Evolutionary conservation across 2,888 invertebrate species (phyloP).

Genomic region (Leucophora obtusa): DNA sequence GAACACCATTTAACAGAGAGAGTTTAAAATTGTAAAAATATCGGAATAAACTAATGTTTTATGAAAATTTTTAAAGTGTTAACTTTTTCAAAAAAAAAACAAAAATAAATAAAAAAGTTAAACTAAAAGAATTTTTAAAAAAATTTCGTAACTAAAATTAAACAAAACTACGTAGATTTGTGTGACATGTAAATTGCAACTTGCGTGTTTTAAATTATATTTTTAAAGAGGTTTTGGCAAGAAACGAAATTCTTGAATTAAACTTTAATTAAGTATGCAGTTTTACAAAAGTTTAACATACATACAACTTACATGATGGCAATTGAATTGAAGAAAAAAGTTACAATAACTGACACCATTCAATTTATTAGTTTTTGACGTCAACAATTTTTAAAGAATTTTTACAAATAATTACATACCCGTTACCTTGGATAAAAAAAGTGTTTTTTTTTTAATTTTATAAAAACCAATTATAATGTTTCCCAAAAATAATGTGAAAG

Average conservation of each 20-base stretch:
- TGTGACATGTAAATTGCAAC: not conserved
- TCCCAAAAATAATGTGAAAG: slow-evolving; percentile 55
- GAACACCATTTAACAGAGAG: slow-evolving; percentile 70
- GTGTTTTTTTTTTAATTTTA: slow-evolving; percentile 10
- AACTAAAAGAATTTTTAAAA: slow-evolving; percentile 9
- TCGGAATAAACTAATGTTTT: slow-evolving; percentile 7
- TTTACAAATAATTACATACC: not conserved
- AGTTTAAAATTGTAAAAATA: slow-evolving; percentile 63
- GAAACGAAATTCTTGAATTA: slow-evolving; percentile 25
- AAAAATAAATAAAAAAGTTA: not conserved
- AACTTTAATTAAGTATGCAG: slow-evolving; percentile 20
- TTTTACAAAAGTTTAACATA: slow-evolving; percentile 33
- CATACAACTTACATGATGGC: slow-evolving; percentile 27
- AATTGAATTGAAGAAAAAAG: slow-evolving; percentile 30
- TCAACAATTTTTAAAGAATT: slow-evolving; percentile 28
- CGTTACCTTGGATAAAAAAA: slow-evolving; percentile 8
- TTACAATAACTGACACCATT: slow-evolving; percentile 24
- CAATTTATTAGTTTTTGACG: slow-evolving; percentile 41
- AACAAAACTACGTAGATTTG: not conserved
- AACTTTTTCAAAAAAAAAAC: not conserved
- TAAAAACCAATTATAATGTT: slow-evolving; percentile 56
- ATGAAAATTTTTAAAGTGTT: slow-evolving; percentile 17
- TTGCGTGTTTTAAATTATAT: slow-evolving; percentile 3
- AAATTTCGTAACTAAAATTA: slow-evolving; percentile 5
- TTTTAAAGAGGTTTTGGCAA: not conserved